Evolutionary conservation across 2,888 invertebrate species (phyloP).

Genomic region (Petrolisthes cinctipes): DNA sequence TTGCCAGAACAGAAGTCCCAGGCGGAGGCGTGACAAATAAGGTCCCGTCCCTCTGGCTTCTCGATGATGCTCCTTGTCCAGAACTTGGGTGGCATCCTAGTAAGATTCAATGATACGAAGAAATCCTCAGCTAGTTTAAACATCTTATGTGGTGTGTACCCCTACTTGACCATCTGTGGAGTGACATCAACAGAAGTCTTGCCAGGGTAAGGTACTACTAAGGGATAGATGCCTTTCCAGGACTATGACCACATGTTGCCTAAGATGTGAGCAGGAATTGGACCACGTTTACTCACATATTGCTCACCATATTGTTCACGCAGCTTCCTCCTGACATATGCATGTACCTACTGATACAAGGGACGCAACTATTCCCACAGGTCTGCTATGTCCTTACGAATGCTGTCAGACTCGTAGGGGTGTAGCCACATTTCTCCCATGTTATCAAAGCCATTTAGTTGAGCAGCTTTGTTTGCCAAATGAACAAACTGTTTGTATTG

Average conservation of each 20-base stretch:
- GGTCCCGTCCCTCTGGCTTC: conserved; percentile 77
- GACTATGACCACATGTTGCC: conserved; percentile 90
- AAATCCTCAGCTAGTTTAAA: conserved; percentile 88
- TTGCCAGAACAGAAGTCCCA: conserved; percentile 72
- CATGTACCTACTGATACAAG: no score
- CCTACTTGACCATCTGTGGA: conserved; percentile 76
- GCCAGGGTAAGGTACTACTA: conserved; percentile 82
- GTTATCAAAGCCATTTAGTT: no score
- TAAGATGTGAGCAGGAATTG: conserved; percentile 83
- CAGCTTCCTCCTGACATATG: no score
- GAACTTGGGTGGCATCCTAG: conserved; percentile 83
- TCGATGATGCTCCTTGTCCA: conserved; percentile 89
- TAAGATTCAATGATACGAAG: conserved; percentile 85
- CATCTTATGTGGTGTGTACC: conserved; percentile 82
- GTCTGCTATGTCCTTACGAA: no score
- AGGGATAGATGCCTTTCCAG: conserved; percentile 81
- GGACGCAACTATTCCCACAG: no score
- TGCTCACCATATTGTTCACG: conserved; percentile 78
- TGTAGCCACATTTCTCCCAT: no score
- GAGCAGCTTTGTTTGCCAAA: no score
- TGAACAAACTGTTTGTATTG: no score
- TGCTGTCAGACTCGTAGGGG: no score
- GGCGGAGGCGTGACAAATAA: conserved; percentile 71
- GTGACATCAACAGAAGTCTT: conserved; percentile 81
- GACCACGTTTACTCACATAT: conserved; percentile 78